A percentile compares a stretch with the other conserved stretches of the same genome.
phyloP scores from a whole-genome alignment of 2,888 invertebrate species.

The Xestoiulus laeticollis region DNA sequence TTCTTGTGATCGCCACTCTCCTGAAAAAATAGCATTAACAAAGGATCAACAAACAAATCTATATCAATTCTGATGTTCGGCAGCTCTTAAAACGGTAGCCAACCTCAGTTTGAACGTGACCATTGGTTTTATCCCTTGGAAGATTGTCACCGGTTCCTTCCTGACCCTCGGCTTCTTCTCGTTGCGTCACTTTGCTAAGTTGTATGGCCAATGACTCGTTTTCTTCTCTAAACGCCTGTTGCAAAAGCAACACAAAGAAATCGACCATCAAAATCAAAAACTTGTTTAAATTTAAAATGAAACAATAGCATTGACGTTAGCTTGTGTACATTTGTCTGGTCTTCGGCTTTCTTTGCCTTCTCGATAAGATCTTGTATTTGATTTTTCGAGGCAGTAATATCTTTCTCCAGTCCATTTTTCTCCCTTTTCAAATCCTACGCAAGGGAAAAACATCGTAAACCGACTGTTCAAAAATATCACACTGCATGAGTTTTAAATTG shows the following conservation, averaged over 20 bases:
- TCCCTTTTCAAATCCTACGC: background rate
- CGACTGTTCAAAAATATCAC: too few species aligned
- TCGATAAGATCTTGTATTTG: background rate
- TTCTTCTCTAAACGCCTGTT: constrained; percentile 64
- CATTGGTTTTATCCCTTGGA: constrained; percentile 50
- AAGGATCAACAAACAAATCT: background rate
- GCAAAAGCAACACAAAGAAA: background rate
- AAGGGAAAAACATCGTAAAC: background rate
- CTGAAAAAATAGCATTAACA: constrained; percentile 54
- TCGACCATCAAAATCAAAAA: background rate
- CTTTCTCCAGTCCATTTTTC: background rate
- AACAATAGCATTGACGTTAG: background rate
- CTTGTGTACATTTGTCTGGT: background rate
- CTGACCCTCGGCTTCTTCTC: constrained; percentile 63
- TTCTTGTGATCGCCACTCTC: constrained; percentile 63
- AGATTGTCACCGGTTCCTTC: constrained; percentile 54
- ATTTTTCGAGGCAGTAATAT: background rate
- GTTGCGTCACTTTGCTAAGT: constrained; percentile 64
- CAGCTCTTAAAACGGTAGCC: too few species aligned
- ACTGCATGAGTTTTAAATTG: too few species aligned
- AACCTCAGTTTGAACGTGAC: constrained; percentile 47
- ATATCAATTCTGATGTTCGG: background rate
- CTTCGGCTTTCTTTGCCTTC: background rate
- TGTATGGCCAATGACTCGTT: constrained; percentile 65
- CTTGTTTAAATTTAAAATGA: background rate